Evolutionary conservation across 2,797 vertebrate species (phyloP).

Genomic region (Jordanella pulchra): DNA sequence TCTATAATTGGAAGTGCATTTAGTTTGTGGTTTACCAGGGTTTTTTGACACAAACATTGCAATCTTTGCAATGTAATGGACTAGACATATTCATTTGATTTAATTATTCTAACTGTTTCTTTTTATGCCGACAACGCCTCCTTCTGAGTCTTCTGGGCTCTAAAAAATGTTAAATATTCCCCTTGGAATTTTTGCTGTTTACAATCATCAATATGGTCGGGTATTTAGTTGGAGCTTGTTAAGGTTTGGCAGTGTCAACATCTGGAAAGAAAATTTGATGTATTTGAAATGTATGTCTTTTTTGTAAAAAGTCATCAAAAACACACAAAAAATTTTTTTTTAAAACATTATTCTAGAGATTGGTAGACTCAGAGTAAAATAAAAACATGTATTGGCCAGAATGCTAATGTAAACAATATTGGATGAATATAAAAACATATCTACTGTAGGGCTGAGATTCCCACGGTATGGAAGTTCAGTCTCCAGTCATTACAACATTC

Average conservation of each 20-base stretch:
- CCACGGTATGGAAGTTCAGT: background rate
- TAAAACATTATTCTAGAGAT: background rate
- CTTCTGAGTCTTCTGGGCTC: too few species aligned
- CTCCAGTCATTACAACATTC: background rate
- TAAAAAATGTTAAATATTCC: too few species aligned
- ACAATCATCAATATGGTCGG: too few species aligned
- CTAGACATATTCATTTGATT: too few species aligned
- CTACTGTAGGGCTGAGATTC: constrained; percentile 48
- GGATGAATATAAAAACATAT: background rate
- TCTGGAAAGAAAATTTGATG: background rate
- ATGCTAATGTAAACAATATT: background rate
- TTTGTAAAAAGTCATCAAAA: background rate
- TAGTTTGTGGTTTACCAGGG: background rate
- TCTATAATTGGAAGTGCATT: background rate
- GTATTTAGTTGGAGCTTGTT: background rate
- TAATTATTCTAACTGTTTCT: background rate
- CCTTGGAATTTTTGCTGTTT: background rate
- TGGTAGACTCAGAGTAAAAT: background rate
- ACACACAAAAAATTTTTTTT: background rate
- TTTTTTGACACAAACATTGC: background rate
- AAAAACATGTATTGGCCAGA: background rate
- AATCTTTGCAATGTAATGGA: background rate
- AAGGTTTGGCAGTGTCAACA: background rate
- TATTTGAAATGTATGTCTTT: background rate
- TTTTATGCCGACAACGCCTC: too few species aligned